phyloP scores from a whole-genome alignment of 2,888 invertebrate genomes.

The Epirrhoe alternata region DNA sequence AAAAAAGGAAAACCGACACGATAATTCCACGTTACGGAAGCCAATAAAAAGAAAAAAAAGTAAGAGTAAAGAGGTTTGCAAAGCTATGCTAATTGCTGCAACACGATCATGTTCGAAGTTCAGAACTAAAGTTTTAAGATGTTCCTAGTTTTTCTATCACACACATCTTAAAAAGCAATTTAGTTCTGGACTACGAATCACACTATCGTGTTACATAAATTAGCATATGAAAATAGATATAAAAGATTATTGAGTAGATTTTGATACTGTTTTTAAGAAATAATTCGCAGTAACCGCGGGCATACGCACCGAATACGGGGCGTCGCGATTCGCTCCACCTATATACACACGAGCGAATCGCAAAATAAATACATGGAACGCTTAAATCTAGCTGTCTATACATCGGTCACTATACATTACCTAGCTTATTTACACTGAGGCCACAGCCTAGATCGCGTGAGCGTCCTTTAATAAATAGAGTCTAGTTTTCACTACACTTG shows the following conservation, averaged over 20 bases:
- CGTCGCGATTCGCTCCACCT: slow-evolving; percentile 68
- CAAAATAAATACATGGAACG: slow-evolving; percentile 82
- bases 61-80: neutral
- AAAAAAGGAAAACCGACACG: slow-evolving; percentile 3
- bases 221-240: neutral
- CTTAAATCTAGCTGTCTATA: slow-evolving; percentile 82
- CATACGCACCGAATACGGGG: slow-evolving; percentile 34
- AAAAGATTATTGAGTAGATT: neutral
- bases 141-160: neutral
- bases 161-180: neutral
- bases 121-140: neutral
- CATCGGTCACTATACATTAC: slow-evolving; percentile 81
- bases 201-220: neutral
- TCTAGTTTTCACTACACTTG: slow-evolving; percentile 88
- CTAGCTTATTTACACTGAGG: slow-evolving; percentile 80
- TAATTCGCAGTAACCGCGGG: slow-evolving; percentile 10
- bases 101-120: neutral
- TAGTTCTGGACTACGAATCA: neutral
- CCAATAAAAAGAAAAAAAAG: neutral
- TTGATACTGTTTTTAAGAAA: neutral
- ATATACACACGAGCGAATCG: slow-evolving; percentile 80
- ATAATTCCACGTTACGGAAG: neutral
- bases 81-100: neutral
- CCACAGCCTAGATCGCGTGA: slow-evolving; percentile 81
- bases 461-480: slow-evolving; percentile 80